Evolutionary conservation across 1,140 invertebrate genomes (phyloP).

Genomic region (Drosophila kikkawai): DNA sequence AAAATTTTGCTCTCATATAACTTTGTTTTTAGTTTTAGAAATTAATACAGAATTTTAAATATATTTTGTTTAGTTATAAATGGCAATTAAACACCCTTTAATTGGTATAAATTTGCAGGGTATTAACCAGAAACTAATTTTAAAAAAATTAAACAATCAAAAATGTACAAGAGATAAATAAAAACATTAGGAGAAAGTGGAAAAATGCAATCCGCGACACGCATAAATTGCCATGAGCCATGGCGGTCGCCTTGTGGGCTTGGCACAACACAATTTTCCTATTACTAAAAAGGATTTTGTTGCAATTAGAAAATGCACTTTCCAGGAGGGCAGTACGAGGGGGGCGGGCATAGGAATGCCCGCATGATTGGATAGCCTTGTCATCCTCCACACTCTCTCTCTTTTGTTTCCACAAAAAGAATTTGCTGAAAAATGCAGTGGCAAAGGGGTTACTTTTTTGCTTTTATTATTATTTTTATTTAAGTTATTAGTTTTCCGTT

Average conservation of each 20-base stretch:
- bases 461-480: not conserved
- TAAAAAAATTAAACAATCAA: slow-evolving; percentile 8
- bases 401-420: not conserved
- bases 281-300: slow-evolving; percentile 76
- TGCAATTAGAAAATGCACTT: slow-evolving; percentile 83
- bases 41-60: not conserved
- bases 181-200: not conserved
- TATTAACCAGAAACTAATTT: not conserved
- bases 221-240: slow-evolving; percentile 64
- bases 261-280: slow-evolving; percentile 75
- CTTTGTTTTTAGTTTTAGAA: not conserved
- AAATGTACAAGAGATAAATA: not conserved
- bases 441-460: not conserved
- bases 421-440: not conserved
- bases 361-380: slow-evolving; percentile 19
- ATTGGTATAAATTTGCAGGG: too few relatives aligned
- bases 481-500: slow-evolving; percentile 22
- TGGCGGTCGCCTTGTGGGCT: slow-evolving; percentile 7
- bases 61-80: not conserved
- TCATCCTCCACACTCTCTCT: not conserved
- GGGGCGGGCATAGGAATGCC: not conserved
- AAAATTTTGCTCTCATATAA: too few relatives aligned
- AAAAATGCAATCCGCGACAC: slow-evolving; percentile 49
- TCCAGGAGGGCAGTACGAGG: not conserved
- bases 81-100: too few relatives aligned